These are phyloP conservation scores for Spodoptera picta DNA, from an alignment of 2,888 invertebrate genomes.

Conservation along the genomic window DNA sequence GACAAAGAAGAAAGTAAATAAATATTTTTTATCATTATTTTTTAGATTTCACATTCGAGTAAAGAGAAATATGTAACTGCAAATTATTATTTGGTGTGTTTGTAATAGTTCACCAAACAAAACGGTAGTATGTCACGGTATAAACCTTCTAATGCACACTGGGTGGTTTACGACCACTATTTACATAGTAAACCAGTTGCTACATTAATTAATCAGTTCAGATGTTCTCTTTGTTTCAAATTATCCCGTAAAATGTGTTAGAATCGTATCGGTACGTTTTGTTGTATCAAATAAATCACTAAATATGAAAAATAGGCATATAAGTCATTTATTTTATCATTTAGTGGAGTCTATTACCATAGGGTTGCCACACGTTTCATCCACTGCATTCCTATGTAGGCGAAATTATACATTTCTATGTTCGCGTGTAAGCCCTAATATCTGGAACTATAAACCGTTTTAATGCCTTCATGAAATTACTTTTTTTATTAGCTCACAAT, in stretches of 20 bases:
- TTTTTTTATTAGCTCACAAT: constrained; percentile 54
- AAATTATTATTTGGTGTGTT: too few species aligned
- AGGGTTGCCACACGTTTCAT: constrained; percentile 24
- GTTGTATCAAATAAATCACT: constrained; percentile 56
- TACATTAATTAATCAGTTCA: constrained; percentile 75
- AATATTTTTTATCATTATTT: too few species aligned
- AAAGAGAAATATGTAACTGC: too few species aligned
- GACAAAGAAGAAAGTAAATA: too few species aligned
- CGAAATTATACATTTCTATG: constrained; percentile 37
- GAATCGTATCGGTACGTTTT: constrained; percentile 47
- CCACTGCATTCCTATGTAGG: constrained; percentile 27
- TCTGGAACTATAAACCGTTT: constrained; percentile 56
- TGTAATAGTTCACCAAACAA: constrained; percentile 26
- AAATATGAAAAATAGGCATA: constrained; percentile 6
- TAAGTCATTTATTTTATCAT: constrained; percentile 8
- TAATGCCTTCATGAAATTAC: constrained; percentile 54
- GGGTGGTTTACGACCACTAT: constrained; percentile 71
- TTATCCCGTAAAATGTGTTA: constrained; percentile 53
- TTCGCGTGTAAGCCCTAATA: constrained; percentile 58
- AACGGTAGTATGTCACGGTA: constrained; percentile 51
- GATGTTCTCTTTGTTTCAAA: constrained; percentile 66
- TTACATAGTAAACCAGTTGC: constrained; percentile 71
- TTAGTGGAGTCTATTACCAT: constrained; percentile 10
- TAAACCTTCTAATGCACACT: constrained; percentile 60
- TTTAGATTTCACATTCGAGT: too few species aligned